Percentiles rank a stretch among this genome's conserved stretches.
Conservation (phyloP, 2,113 vertebrate species). For the Varanus komodoensis region DNA sequence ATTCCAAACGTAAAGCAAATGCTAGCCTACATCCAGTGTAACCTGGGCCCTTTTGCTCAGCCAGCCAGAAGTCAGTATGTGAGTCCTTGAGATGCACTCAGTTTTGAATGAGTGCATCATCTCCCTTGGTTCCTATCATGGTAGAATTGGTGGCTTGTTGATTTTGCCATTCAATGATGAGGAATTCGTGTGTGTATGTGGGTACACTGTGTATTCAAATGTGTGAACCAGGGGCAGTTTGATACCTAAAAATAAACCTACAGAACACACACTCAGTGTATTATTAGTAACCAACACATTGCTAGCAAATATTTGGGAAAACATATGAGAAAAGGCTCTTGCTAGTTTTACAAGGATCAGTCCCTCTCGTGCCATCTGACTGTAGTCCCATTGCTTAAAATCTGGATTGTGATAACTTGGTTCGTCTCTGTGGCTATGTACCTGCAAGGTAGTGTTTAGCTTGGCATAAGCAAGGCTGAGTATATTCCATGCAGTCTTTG, state of each 20-base stretch:
- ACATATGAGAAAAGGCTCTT: background rate
- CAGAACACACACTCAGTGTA: background rate
- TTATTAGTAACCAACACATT: constrained; percentile 16
- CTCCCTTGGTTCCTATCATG: background rate
- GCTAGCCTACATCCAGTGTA: background rate
- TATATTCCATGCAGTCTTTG: background rate
- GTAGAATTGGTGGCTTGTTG: background rate
- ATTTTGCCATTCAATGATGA: background rate
- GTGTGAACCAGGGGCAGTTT: background rate
- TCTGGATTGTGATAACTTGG: too few species aligned
- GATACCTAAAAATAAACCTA: background rate
- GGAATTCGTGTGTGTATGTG: background rate
- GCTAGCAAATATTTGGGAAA: background rate
- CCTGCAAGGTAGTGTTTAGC: too few species aligned
- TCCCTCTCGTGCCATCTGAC: background rate
- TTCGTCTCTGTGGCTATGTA: too few species aligned
- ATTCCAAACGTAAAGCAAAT: constrained; percentile 2
- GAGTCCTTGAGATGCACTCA: background rate
- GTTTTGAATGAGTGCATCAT: background rate
- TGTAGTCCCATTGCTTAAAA: too few species aligned
- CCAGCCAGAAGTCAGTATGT: background rate
- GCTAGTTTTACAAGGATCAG: background rate
- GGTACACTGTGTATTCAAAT: background rate
- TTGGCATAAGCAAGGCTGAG: background rate
- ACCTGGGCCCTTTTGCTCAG: constrained; percentile 31